These are phyloP conservation scores for Columba janthina DNA, from an alignment of 2,113 vertebrate genomes.

Conservation along the genomic window DNA sequence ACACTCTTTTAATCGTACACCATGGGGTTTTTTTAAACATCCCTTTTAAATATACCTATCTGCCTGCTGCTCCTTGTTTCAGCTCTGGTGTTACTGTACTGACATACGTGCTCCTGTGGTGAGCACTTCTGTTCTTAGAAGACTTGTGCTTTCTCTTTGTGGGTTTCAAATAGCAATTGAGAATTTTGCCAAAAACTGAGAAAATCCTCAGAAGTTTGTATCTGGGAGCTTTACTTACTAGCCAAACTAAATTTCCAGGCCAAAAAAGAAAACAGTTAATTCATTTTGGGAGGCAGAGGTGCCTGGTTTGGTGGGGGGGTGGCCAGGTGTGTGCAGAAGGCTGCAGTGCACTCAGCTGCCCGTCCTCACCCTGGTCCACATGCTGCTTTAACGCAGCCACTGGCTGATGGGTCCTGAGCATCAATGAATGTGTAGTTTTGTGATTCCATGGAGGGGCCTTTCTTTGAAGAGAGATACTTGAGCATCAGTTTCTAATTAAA, in stretches of 20 bases:
- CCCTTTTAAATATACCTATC: background rate
- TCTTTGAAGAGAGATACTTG: background rate
- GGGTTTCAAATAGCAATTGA: background rate
- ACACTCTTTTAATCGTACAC: background rate
- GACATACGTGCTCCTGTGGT: background rate
- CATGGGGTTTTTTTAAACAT: background rate
- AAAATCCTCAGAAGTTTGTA: background rate
- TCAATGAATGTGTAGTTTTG: background rate
- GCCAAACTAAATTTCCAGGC: background rate
- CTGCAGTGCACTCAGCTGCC: background rate
- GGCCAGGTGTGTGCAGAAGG: background rate
- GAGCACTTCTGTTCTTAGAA: background rate
- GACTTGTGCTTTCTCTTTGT: background rate
- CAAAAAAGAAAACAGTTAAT: background rate
- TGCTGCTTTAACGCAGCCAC: background rate
- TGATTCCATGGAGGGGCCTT: background rate
- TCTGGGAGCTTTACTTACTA: background rate
- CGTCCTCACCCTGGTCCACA: background rate
- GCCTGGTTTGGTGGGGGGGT: background rate
- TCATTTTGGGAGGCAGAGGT: background rate
- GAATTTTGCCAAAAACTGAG: background rate
- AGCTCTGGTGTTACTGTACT: background rate
- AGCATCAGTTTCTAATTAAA: background rate
- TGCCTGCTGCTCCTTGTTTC: background rate
- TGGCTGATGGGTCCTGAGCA: background rate